A percentile compares a stretch with the other conserved stretches of the same genome.
Evolutionary conservation across 2,113 vertebrate species (phyloP).

Genomic region (Gobius niger): DNA sequence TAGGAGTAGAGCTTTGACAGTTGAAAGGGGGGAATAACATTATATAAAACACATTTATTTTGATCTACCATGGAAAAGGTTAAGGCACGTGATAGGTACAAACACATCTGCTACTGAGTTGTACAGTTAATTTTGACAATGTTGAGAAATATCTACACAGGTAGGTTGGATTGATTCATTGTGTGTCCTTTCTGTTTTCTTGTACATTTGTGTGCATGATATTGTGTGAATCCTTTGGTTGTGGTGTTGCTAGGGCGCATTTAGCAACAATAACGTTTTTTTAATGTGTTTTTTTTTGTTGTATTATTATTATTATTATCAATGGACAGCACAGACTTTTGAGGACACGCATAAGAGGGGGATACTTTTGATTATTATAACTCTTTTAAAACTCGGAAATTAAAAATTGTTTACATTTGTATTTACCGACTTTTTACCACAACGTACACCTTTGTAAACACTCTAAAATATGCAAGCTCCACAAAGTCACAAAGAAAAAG

Average conservation of each 20-base stretch:
- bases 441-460: constrained; percentile 77
- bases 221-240: constrained; percentile 72
- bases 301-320: constrained; percentile 25
- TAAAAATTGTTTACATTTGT: constrained; percentile 68
- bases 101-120: constrained; percentile 91
- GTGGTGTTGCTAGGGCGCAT: constrained; percentile 65
- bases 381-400: constrained; percentile 57
- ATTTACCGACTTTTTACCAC: constrained; percentile 67
- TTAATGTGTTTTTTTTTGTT: not conserved
- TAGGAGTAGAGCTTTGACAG: constrained; percentile 43
- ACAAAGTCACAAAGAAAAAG: constrained; percentile 74
- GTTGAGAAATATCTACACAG: constrained; percentile 77
- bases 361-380: constrained; percentile 48
- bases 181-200: constrained; percentile 44
- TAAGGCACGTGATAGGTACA: constrained; percentile 98
- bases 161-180: constrained; percentile 63
- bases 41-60: constrained; percentile 86
- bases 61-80: constrained; percentile 92
- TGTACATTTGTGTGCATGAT: constrained; percentile 46
- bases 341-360: constrained; percentile 63
- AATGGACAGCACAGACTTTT: constrained; percentile 66
- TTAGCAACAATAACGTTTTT: constrained; percentile 48
- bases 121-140: constrained; percentile 78
- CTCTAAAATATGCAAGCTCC: constrained; percentile 78
- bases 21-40: constrained; percentile 61